phyloP scores from a whole-genome alignment of 2,797 vertebrate genomes.

The Scolopax rusticola region DNA sequence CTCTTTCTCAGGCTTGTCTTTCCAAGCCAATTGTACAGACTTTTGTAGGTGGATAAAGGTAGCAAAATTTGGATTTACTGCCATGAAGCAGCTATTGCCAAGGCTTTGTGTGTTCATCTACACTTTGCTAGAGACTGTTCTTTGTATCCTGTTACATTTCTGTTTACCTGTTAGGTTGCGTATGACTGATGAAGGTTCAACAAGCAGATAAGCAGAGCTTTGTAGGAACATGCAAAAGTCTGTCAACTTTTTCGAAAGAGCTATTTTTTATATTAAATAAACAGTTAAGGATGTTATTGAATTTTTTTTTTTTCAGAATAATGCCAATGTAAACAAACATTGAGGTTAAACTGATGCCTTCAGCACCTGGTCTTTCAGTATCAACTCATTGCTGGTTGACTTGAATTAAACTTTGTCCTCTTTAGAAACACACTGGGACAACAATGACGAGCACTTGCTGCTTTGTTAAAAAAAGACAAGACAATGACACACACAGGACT shows the following conservation, averaged over 20 bases:
- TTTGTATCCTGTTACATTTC: not conserved
- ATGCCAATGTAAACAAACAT: not conserved
- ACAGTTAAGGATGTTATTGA: constrained; percentile 24
- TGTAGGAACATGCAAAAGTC: constrained; percentile 1
- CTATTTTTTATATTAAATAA: constrained; percentile 66
- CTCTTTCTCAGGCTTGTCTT: not conserved
- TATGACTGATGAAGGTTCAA: not conserved
- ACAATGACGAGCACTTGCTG: not conserved
- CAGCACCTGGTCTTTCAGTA: not conserved
- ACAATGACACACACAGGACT: not conserved
- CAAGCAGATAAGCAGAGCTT: not conserved
- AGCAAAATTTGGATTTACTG: not conserved
- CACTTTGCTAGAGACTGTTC: not conserved
- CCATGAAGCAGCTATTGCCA: not conserved
- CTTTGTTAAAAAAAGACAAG: not conserved
- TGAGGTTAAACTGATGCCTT: not conserved
- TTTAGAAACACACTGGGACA: constrained; percentile 24
- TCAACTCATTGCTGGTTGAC: not conserved
- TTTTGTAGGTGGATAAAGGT: not conserved
- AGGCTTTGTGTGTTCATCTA: not conserved
- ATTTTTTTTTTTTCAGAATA: constrained; percentile 45
- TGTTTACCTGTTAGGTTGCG: not conserved
- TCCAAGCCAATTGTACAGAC: not conserved
- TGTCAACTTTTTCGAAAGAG: constrained; percentile 18
- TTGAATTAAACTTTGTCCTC: constrained; percentile 37